phyloP scores from a whole-genome alignment of 2,113 vertebrate genomes.

The Mustela lutreola region DNA sequence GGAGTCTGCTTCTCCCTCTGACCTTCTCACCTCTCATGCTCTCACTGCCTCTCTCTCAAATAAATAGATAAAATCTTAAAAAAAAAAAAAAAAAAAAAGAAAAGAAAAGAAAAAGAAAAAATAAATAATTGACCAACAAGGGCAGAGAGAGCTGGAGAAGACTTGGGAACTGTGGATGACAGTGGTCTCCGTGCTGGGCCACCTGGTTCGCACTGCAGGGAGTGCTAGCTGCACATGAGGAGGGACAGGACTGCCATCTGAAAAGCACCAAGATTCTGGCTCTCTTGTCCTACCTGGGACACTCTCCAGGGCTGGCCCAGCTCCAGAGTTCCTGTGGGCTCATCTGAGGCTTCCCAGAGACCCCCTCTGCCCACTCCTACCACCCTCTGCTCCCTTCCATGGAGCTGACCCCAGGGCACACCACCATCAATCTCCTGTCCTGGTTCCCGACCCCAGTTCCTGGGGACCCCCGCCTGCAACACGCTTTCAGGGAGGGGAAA shows the following conservation, averaged over 20 bases:
- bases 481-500: neutral
- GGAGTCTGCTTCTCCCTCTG: too few species aligned
- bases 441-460: neutral
- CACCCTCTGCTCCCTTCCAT: neutral
- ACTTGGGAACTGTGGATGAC: neutral
- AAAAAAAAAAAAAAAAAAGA: too few species aligned
- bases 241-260: too few species aligned
- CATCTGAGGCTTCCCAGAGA: neutral
- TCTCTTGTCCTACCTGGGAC: neutral
- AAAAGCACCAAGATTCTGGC: neutral
- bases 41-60: too few species aligned
- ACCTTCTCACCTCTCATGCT: too few species aligned
- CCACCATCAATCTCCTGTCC: neutral
- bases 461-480: accelerated
- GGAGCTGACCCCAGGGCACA: too few species aligned
- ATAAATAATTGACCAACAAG: neutral
- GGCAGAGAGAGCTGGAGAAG: neutral
- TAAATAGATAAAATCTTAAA: too few species aligned
- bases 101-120: neutral
- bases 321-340: neutral
- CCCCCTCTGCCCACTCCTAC: neutral
- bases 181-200: neutral
- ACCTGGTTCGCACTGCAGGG: neutral
- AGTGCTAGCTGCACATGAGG: neutral
- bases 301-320: accelerated